phyloP scores from a whole-genome alignment of 2,113 vertebrate species.

The Sinocyclocheilus maitianheensis region DNA sequence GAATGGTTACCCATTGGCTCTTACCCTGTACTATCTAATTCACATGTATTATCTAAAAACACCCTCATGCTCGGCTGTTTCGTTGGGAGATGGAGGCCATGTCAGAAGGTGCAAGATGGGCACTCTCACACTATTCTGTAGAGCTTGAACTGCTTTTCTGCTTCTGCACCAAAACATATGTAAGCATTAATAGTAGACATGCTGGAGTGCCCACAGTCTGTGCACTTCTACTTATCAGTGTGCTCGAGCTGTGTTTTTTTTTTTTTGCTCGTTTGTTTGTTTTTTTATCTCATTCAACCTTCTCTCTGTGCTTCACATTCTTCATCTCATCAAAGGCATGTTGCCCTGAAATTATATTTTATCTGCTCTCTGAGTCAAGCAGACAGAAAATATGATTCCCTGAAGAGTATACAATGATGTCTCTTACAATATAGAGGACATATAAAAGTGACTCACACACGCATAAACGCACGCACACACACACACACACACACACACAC shows the following conservation, averaged over 20 bases:
- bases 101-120: neutral
- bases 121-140: too few relatives aligned
- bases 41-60: neutral
- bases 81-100: neutral
- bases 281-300: neutral
- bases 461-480: too few relatives aligned
- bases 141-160: neutral
- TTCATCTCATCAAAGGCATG: constrained; percentile 5
- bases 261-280: neutral
- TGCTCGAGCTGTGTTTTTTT: neutral
- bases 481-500: too few relatives aligned
- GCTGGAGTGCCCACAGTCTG: neutral
- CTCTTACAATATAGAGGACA: neutral
- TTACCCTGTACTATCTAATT: neutral
- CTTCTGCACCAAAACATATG: neutral
- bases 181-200: neutral
- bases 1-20: neutral
- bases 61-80: neutral
- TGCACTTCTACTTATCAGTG: constrained; percentile 22
- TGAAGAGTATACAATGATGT: neutral
- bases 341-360: neutral
- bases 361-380: constrained; percentile 24
- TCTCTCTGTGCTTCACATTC: neutral
- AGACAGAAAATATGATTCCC: constrained; percentile 6
- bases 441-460: neutral